These are phyloP conservation scores for Bufo gargarizans DNA, from an alignment of 2,113 vertebrate genomes.

Conservation along the genomic window DNA sequence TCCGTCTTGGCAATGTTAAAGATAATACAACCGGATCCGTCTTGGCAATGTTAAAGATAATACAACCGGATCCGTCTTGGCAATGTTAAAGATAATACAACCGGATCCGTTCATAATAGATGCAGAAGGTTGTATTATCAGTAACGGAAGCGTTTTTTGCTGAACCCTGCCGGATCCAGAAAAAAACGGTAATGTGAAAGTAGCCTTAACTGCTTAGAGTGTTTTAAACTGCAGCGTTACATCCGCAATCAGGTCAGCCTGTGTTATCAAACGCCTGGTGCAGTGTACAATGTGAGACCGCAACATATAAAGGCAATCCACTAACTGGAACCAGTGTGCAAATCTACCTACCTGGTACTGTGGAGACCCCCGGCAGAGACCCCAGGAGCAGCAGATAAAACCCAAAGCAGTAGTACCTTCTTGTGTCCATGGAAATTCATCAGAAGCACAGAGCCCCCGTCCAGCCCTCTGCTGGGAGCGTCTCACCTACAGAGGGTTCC, in stretches of 20 bases:
- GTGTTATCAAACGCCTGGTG: neutral
- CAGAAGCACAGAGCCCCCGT: neutral
- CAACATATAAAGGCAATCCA: neutral
- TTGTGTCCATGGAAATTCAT: slow-evolving; percentile 3
- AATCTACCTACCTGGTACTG: slow-evolving; percentile 59
- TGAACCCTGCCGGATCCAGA: too few relatives aligned
- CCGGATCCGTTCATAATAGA: too few relatives aligned
- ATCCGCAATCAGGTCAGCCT: neutral
- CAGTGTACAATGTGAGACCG: neutral
- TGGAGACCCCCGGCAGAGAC: slow-evolving; percentile 3
- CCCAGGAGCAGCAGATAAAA: slow-evolving; percentile 42
- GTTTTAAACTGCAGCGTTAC: neutral
- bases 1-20: too few relatives aligned
- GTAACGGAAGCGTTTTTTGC: too few relatives aligned
- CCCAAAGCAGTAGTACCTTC: neutral
- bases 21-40: too few relatives aligned
- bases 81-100: too few relatives aligned
- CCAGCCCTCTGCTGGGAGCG: neutral
- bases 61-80: too few relatives aligned
- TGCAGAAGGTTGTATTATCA: too few relatives aligned
- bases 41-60: too few relatives aligned
- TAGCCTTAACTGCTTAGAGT: too few relatives aligned
- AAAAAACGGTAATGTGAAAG: too few relatives aligned
- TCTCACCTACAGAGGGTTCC: slow-evolving; percentile 20
- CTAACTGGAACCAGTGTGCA: neutral